Conservation (phyloP, 2,113 vertebrate genomes). For the Pyxicephalus adspersus region DNA sequence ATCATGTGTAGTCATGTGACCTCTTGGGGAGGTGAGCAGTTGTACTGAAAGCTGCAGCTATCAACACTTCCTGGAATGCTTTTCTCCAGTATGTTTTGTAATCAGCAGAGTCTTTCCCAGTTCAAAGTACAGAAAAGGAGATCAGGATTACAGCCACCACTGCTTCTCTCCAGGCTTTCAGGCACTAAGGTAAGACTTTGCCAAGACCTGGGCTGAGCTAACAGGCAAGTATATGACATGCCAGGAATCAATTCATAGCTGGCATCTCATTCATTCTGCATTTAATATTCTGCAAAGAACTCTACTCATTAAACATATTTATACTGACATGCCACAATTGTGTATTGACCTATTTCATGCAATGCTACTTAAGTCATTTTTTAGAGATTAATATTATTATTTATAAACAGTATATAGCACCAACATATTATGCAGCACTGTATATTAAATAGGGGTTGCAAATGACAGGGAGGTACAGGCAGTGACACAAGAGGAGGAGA, state of each 20-base stretch:
- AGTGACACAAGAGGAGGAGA: no score
- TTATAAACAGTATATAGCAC: no score
- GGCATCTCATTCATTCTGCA: no score
- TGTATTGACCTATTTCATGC: neutral
- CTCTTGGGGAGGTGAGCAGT: neutral
- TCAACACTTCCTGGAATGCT: neutral
- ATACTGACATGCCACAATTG: neutral
- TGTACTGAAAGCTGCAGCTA: no score
- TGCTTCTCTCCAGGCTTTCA: neutral
- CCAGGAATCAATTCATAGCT: no score
- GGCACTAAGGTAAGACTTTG: constrained; percentile 1
- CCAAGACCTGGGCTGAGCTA: neutral
- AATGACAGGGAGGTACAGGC: no score
- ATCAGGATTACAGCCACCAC: neutral
- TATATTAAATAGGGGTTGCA: no score
- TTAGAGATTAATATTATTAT: no score
- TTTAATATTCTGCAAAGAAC: neutral
- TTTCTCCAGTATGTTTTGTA: neutral
- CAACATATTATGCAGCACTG: no score
- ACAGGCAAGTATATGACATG: no score
- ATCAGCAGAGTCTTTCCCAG: neutral
- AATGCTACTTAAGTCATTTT: no score
- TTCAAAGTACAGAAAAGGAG: constrained; percentile 5
- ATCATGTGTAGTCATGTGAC: neutral
- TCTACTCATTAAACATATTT: no score